Evolutionary conservation across 2,797 vertebrate species (phyloP).

Genomic region (Oryzias dopingdopingensis): DNA sequence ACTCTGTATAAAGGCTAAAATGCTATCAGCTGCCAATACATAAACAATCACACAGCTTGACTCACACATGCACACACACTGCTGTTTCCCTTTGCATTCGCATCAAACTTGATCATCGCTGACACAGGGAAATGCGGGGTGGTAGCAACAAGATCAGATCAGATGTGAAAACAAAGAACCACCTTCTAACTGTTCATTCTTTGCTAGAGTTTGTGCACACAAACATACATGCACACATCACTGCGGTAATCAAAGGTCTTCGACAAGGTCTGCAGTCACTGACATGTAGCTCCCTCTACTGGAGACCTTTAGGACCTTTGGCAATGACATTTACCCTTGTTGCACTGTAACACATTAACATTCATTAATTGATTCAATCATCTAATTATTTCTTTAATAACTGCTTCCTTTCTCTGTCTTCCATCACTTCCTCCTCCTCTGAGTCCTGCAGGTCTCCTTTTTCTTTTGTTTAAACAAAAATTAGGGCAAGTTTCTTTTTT

Average conservation of each 20-base stretch:
- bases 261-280: slow-evolving; percentile 51
- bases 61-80: slow-evolving; percentile 20
- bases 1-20: slow-evolving; percentile 59
- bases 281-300: slow-evolving; percentile 67
- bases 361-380: slow-evolving; percentile 66
- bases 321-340: slow-evolving; percentile 60
- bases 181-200: slow-evolving; percentile 70
- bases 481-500: no score
- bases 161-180: slow-evolving; percentile 74
- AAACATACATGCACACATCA: slow-evolving; percentile 6
- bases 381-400: slow-evolving; percentile 56
- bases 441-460: slow-evolving; percentile 1
- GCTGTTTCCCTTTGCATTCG: slow-evolving; percentile 56
- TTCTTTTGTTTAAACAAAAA: not conserved
- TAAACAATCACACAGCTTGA: slow-evolving; percentile 39
- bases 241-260: slow-evolving; percentile 47
- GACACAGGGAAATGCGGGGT: slow-evolving; percentile 64
- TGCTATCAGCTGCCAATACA: slow-evolving; percentile 77
- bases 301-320: slow-evolving; percentile 72
- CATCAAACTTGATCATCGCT: slow-evolving; percentile 72
- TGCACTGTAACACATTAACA: slow-evolving; percentile 57
- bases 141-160: slow-evolving; percentile 63
- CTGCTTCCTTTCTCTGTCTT: slow-evolving; percentile 34
- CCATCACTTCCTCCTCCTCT: slow-evolving; percentile 19
- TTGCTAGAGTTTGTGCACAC: slow-evolving; percentile 9